phyloP scores from a whole-genome alignment of 2,888 invertebrate genomes.

The Smittia aterrima region DNA sequence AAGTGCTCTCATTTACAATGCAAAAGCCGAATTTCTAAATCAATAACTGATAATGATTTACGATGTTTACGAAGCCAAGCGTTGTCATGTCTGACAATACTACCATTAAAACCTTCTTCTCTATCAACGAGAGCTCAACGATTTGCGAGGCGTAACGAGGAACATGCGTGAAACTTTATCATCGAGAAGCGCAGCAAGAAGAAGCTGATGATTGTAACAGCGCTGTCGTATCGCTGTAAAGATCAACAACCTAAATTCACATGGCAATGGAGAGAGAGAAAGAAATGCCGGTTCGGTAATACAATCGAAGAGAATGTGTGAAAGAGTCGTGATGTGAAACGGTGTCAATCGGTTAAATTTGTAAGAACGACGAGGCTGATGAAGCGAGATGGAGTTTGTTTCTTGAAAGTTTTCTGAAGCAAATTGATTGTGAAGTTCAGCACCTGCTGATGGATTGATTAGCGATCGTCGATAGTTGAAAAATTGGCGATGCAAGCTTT shows the following conservation, averaged over 20 bases:
- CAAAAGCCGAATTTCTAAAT: neutral
- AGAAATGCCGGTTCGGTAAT: conserved; percentile 28
- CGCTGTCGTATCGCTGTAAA: conserved; percentile 22
- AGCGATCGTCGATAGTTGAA: neutral
- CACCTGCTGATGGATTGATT: conserved; percentile 1
- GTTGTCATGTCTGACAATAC: neutral
- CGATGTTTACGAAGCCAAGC: neutral
- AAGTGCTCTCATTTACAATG: neutral
- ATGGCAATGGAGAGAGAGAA: neutral
- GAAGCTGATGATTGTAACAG: conserved; percentile 20
- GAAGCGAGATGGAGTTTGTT: neutral
- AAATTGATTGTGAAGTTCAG: neutral
- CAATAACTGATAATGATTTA: neutral
- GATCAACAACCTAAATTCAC: conserved; percentile 40
- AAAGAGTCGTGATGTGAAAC: conserved; percentile 18
- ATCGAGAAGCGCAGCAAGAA: neutral
- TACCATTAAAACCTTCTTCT: neutral
- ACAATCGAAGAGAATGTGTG: conserved; percentile 20
- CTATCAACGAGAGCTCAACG: neutral
- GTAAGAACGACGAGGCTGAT: conserved; percentile 20
- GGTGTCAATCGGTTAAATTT: conserved; percentile 36
- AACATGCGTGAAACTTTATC: neutral
- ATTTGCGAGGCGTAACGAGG: neutral
- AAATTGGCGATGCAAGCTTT: too few species aligned
- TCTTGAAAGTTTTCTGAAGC: neutral